These are phyloP conservation scores for Cariama cristata DNA, from an alignment of 2,113 vertebrate genomes.

Conservation along the genomic window DNA sequence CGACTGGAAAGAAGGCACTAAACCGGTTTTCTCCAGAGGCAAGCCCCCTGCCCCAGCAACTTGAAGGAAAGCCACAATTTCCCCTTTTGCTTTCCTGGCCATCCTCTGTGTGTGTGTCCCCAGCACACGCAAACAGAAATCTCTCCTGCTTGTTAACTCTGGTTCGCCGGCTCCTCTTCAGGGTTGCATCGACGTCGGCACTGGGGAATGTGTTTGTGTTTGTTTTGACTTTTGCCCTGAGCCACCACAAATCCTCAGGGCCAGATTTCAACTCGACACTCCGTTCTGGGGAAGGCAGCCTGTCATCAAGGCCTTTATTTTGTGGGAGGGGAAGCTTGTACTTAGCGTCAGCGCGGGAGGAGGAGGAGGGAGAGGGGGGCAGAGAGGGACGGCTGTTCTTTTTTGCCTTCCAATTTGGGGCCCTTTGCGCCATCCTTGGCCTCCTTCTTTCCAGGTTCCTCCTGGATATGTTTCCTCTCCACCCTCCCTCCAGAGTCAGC, in stretches of 20 bases:
- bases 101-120: neutral
- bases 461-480: neutral
- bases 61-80: neutral
- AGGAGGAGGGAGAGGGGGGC: neutral
- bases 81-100: neutral
- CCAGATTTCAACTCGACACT: neutral
- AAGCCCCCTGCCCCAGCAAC: neutral
- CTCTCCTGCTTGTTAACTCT: neutral
- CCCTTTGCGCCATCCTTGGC: neutral
- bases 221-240: conserved; percentile 22
- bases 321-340: neutral
- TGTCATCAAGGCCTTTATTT: conserved; percentile 22
- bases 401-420: neutral
- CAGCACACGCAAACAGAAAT: neutral
- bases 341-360: neutral
- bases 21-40: neutral
- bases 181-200: neutral
- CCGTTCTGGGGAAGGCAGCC: neutral
- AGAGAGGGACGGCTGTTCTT: neutral
- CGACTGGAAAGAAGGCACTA: neutral
- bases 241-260: conserved; percentile 28
- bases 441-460: neutral
- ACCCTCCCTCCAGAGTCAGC: rapidly evolving
- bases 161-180: neutral
- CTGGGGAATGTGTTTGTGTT: conserved; percentile 40